Evolutionary conservation across 2,113 vertebrate species (phyloP).

Genomic region (Amphilophus citrinellus): DNA sequence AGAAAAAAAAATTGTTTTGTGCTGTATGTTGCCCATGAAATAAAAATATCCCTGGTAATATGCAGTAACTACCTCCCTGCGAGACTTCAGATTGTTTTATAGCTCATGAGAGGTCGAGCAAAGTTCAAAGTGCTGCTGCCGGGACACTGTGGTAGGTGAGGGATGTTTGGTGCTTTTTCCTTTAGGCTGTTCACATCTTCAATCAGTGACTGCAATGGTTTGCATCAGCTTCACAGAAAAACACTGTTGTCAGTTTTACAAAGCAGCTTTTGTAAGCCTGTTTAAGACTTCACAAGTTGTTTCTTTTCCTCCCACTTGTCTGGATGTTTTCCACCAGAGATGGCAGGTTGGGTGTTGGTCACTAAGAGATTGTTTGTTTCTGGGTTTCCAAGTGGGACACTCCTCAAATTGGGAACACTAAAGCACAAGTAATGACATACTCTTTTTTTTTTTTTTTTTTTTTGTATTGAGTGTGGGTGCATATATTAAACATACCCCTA

Average conservation of each 20-base stretch:
- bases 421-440: not conserved
- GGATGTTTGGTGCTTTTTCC: slow-evolving; percentile 40
- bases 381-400: not conserved
- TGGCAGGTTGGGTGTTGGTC: not conserved
- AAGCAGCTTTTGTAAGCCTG: not conserved
- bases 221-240: slow-evolving; percentile 2
- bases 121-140: slow-evolving; percentile 43
- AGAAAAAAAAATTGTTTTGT: too few species aligned
- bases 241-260: not conserved
- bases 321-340: not conserved
- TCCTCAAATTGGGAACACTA: not conserved
- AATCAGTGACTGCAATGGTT: not conserved
- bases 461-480: not conserved
- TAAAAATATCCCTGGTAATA: not conserved
- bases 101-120: slow-evolving; percentile 2
- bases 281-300: not conserved
- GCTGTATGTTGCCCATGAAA: not conserved
- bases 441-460: not conserved
- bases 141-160: slow-evolving; percentile 8
- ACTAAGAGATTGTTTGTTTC: not conserved
- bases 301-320: not conserved
- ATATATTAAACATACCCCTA: not conserved
- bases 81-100: slow-evolving; percentile 16
- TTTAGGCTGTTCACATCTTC: slow-evolving; percentile 37
- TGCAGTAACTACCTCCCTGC: slow-evolving; percentile 12